Base-by-base conservation (phyloP, 2,113 vertebrate genomes). In the Pholis gunnellus region DNA sequence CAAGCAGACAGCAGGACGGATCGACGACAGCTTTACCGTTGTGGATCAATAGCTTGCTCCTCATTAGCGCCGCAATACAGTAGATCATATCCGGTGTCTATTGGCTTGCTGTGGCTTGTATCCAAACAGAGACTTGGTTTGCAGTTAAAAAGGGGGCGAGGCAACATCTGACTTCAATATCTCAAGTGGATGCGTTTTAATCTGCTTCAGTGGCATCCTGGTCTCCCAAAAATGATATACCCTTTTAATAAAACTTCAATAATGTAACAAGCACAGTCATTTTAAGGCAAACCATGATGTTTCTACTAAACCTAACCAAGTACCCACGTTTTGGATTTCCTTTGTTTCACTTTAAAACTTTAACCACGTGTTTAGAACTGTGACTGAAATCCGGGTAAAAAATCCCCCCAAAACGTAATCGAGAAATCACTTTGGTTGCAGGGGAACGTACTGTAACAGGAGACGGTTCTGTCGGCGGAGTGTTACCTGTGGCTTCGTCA, bases 11-110 rank as follows among this genome's bases (percentile, higher is more conserved):
- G 78, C 54, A 11, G 64, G 27, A 66, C 36, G 31, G 34, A 50
- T 84, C 29, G 73, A 65, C 79, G 56, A 78, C 46, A 44, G 67
- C 54, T 44, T 85, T 48, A 63, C 40, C 9, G 17, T 18, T 42
- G 27, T 66, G 54, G 83, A 89, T 91, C 83, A 78, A 78, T 87
- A 84, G 29, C 31, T 22, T 60, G 34, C 31, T 64, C 56, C 66
- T 88, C 86, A 86, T 92, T 88, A 91, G 84, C 76, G 14, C 61
- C 40, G 57, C 73, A 27, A 17, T 22, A 76, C 38, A 75, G 20
- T 52, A 42, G 59, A 70, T 81, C 42, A 57, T 17, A 50, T 72
- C 38, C 64, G 34, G 25, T 13, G 29, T 72, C 66, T 68, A 18
- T 4, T 57, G 36, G 14, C 42, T 50, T 46, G 60, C 31, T 59